These are phyloP conservation scores for Noctilio leporinus DNA, from an alignment of 2,113 vertebrate species.

Conservation along the genomic window DNA sequence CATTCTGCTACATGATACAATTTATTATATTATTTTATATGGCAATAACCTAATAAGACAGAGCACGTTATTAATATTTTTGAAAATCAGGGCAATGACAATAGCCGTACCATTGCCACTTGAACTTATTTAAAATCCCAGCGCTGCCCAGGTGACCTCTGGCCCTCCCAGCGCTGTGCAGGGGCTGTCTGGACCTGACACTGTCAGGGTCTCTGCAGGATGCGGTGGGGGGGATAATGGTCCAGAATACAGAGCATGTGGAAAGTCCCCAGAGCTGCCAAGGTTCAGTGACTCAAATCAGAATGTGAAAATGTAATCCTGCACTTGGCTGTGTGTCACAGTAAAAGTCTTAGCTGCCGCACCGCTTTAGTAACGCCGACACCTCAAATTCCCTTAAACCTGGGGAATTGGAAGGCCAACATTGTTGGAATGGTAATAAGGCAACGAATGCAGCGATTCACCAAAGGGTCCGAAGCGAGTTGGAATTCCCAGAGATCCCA, in stretches of 20 bases:
- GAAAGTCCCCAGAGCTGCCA: background rate
- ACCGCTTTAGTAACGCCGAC: accelerated
- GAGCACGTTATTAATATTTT: background rate
- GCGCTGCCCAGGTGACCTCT: background rate
- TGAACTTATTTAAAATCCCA: background rate
- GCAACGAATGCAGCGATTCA: background rate
- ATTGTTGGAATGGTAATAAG: background rate
- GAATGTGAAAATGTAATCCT: background rate
- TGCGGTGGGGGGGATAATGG: accelerated
- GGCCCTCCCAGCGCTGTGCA: accelerated
- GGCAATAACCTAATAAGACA: background rate
- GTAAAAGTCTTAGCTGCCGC: background rate
- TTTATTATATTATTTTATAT: background rate
- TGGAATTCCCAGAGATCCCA: background rate
- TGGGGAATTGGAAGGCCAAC: background rate
- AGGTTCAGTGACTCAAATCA: background rate
- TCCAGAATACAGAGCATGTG: background rate
- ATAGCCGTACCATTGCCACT: background rate
- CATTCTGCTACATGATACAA: background rate
- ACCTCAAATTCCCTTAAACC: background rate
- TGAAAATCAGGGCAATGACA: background rate
- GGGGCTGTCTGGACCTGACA: accelerated
- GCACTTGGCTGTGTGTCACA: background rate
- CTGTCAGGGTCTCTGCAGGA: background rate
- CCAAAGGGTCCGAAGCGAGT: background rate